phyloP scores from a whole-genome alignment of 2,113 vertebrate species.

The Atlantisia rogersi region DNA sequence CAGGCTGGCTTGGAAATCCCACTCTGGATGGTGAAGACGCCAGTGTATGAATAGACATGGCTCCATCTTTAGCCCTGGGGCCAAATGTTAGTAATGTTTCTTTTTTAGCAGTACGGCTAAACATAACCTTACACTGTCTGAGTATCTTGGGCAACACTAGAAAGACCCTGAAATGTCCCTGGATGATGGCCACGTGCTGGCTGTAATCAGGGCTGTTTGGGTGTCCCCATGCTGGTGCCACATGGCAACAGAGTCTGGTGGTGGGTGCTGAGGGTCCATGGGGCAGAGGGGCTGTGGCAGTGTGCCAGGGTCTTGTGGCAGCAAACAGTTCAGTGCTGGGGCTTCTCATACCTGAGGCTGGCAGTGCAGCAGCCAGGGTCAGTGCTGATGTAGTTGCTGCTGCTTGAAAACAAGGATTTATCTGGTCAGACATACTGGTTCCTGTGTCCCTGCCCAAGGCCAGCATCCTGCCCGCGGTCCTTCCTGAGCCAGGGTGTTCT shows the following conservation, averaged over 20 bases:
- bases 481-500: neutral
- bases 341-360: neutral
- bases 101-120: neutral
- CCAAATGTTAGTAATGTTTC: neutral
- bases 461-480: neutral
- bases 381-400: neutral
- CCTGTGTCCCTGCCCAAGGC: neutral
- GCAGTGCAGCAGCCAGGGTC: neutral
- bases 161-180: neutral
- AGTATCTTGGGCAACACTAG: neutral
- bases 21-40: neutral
- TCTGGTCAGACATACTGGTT: neutral
- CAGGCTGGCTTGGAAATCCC: neutral
- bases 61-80: neutral
- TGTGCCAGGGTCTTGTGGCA: neutral
- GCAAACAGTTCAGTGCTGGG: neutral
- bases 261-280: neutral
- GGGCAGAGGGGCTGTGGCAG: neutral
- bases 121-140: constrained; percentile 5
- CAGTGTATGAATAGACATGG: neutral
- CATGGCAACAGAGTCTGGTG: neutral
- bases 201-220: neutral
- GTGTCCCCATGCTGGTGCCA: neutral
- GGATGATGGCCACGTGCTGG: neutral
- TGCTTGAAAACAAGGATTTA: neutral